phyloP scores from a whole-genome alignment of 2,113 vertebrate genomes.

The Larimichthys polyactis region DNA sequence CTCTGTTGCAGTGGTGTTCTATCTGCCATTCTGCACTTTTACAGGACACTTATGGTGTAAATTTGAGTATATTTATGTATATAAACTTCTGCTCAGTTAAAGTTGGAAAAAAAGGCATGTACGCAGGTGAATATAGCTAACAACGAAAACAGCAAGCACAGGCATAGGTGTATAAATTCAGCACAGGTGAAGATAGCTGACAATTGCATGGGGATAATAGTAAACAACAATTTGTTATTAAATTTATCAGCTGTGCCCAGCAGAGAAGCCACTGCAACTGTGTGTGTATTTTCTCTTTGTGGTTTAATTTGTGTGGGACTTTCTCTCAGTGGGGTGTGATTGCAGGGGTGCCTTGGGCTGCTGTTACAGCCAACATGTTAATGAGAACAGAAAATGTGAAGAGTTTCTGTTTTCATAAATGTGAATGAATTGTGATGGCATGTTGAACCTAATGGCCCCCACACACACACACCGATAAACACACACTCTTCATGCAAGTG shows the following conservation, averaged over 20 bases:
- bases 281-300: background rate
- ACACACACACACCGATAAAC: background rate
- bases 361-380: conserved; percentile 34
- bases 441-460: background rate
- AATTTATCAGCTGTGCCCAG: conserved; percentile 28
- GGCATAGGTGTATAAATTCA: background rate
- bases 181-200: background rate
- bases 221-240: conserved; percentile 28
- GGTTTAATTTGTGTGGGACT: conserved; percentile 28
- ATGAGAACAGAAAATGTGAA: conserved; percentile 29
- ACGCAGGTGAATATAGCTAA: background rate
- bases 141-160: background rate
- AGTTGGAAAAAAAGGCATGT: background rate
- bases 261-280: conserved; percentile 5
- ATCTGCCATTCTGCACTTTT: background rate
- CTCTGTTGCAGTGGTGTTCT: background rate
- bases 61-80: background rate
- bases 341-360: conserved; percentile 25
- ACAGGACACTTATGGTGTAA: background rate
- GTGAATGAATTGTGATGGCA: background rate
- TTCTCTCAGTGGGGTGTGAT: conserved; percentile 39
- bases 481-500: background rate
- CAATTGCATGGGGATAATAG: background rate
- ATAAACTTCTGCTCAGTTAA: background rate
- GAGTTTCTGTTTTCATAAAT: conserved; percentile 25